Conservation (phyloP, 2,888 invertebrate species). For the Adelognathus sp. region DNA sequence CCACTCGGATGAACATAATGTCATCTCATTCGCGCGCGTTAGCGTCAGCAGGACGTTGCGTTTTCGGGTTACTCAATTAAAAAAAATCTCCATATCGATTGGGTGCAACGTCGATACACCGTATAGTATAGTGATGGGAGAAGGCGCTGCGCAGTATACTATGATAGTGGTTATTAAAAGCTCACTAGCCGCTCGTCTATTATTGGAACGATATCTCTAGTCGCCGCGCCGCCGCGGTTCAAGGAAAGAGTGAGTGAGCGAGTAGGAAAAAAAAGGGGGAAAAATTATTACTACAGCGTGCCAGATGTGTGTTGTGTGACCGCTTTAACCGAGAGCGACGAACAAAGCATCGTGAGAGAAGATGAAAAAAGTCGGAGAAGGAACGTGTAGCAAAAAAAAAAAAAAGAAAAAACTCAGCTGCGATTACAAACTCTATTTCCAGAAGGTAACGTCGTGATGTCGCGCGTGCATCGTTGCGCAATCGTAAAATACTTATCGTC, state of each 20-base stretch:
- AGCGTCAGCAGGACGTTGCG: background rate
- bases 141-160: slow-evolving; percentile 26
- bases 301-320: background rate
- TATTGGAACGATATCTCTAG: slow-evolving; percentile 53
- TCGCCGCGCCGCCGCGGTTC: slow-evolving; percentile 25
- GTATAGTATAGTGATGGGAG: slow-evolving; percentile 18
- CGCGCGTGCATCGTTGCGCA: slow-evolving; percentile 57
- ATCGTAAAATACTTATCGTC: slow-evolving; percentile 52
- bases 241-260: slow-evolving; percentile 35
- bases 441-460: slow-evolving; percentile 56
- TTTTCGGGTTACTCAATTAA: background rate
- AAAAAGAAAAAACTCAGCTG: background rate
- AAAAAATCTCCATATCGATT: slow-evolving; percentile 4
- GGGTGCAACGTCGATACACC: slow-evolving; percentile 37
- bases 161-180: slow-evolving; percentile 44
- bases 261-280: background rate
- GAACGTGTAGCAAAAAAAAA: slow-evolving; percentile 31
- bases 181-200: slow-evolving; percentile 29
- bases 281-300: slow-evolving; percentile 13
- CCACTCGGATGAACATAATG: background rate
- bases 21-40: background rate
- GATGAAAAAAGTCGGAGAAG: slow-evolving; percentile 1
- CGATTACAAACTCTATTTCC: slow-evolving; percentile 58
- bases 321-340: slow-evolving; percentile 1
- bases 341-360: slow-evolving; percentile 8